A percentile compares a stretch with the other conserved stretches of the same genome.
These are phyloP conservation scores for Cichladusa arquata DNA, from an alignment of 2,113 vertebrate genomes.

Conservation along the genomic window DNA sequence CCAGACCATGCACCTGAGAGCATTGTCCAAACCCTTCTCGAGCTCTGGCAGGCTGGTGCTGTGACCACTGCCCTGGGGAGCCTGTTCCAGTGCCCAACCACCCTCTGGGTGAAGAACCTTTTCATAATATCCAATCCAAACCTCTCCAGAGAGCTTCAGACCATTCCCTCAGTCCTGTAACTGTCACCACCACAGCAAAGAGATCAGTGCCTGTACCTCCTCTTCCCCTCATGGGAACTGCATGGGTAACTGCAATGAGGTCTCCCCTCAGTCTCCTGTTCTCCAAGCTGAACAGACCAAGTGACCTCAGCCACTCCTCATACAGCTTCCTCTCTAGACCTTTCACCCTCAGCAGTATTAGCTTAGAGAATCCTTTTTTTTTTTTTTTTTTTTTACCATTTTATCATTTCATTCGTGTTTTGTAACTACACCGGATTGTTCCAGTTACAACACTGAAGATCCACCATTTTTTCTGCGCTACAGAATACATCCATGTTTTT, in stretches of 20 bases:
- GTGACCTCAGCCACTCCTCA: not conserved
- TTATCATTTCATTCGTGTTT: not conserved
- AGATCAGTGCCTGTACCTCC: not conserved
- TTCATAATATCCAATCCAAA: not conserved
- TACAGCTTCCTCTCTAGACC: not conserved
- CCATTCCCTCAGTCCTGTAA: fast-evolving
- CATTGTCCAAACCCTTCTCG: not conserved
- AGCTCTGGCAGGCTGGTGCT: not conserved
- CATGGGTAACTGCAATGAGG: not conserved
- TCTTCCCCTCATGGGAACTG: too few species aligned
- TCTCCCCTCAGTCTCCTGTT: not conserved
- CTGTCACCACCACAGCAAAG: not conserved
- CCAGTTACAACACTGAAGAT: not conserved
- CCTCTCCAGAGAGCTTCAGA: not conserved
- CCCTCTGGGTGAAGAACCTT: not conserved
- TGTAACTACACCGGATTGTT: not conserved
- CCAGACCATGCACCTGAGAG: not conserved
- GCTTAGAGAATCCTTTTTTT: not conserved
- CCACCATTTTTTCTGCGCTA: not conserved
- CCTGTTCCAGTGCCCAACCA: fast-evolving
- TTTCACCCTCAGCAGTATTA: not conserved
- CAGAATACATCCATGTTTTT: not conserved
- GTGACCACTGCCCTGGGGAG: not conserved
- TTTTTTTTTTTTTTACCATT: not conserved
- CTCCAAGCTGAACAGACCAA: not conserved